Conservation (phyloP, 2,797 vertebrate genomes). For the Phalanger gymnotis region DNA sequence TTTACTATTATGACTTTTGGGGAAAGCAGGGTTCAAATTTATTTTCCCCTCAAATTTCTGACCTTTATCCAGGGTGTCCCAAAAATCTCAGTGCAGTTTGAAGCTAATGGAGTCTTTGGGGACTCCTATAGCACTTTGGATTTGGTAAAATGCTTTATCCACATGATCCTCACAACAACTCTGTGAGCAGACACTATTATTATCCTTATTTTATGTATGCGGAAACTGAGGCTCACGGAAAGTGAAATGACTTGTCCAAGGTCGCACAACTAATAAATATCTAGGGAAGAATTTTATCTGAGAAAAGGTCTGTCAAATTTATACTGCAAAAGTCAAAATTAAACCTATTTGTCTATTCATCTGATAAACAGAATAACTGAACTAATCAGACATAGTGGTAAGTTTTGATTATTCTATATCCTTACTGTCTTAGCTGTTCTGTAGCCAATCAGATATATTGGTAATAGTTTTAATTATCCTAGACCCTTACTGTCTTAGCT, state of each 20-base stretch:
- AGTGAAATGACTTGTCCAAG: background rate
- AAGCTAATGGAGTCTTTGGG: background rate
- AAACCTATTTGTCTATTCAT: background rate
- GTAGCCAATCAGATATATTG: background rate
- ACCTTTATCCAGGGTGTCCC: background rate
- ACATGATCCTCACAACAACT: background rate
- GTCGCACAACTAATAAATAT: background rate
- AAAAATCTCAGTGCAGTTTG: background rate
- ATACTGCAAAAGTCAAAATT: background rate
- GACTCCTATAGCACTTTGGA: background rate
- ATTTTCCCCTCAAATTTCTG: background rate
- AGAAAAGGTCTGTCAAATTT: background rate
- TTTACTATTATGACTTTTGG: background rate
- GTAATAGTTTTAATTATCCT: background rate
- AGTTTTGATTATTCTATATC: background rate
- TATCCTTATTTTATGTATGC: background rate
- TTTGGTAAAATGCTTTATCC: background rate
- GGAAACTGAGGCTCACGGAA: background rate
- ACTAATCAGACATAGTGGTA: background rate
- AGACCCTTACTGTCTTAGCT: background rate
- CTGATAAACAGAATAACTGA: background rate
- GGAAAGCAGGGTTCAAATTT: background rate
- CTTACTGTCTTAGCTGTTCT: background rate
- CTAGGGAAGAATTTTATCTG: background rate
- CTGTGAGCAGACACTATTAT: background rate